Conservation (phyloP, 1,140 invertebrate species). For the Trypoxylus dichotomus region DNA sequence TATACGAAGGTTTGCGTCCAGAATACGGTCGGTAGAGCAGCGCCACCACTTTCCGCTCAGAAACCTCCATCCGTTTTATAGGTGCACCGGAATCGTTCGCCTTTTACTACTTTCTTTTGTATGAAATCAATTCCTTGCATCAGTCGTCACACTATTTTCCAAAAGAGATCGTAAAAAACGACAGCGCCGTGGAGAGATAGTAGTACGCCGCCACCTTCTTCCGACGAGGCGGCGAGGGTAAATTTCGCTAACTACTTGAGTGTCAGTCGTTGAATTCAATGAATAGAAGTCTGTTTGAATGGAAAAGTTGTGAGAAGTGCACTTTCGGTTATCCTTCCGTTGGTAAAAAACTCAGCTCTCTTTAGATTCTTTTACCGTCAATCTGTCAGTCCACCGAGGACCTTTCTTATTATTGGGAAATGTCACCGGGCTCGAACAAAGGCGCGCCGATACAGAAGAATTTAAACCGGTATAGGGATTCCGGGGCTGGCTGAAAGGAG, state of each 20-base stretch:
- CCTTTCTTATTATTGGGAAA: conserved; percentile 22
- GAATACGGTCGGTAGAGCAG: conserved; percentile 23
- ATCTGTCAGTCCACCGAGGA: conserved; percentile 9
- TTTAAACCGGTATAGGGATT: neutral
- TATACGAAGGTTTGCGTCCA: conserved; percentile 24
- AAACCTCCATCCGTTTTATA: conserved; percentile 27
- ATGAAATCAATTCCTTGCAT: conserved; percentile 29
- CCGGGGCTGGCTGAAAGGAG: neutral
- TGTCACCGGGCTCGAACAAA: conserved; percentile 14
- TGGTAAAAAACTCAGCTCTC: neutral
- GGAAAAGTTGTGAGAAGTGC: conserved; percentile 27
- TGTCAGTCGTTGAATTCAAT: conserved; percentile 23
- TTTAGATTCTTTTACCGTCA: conserved; percentile 20
- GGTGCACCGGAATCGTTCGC: conserved; percentile 24
- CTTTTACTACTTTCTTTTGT: conserved; percentile 29
- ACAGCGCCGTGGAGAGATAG: neutral
- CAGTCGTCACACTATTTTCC: conserved; percentile 29
- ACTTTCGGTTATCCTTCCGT: conserved; percentile 26
- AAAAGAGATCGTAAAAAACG: conserved; percentile 20
- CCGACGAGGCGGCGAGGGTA: neutral
- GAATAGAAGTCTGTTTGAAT: conserved; percentile 24
- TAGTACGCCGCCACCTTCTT: neutral
- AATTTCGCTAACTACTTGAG: conserved; percentile 27
- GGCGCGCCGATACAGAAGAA: conserved; percentile 17
- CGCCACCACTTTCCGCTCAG: conserved; percentile 24